Evolutionary conservation across 1,140 invertebrate species (phyloP).

Genomic region (Diachasmimorpha longicaudata): DNA sequence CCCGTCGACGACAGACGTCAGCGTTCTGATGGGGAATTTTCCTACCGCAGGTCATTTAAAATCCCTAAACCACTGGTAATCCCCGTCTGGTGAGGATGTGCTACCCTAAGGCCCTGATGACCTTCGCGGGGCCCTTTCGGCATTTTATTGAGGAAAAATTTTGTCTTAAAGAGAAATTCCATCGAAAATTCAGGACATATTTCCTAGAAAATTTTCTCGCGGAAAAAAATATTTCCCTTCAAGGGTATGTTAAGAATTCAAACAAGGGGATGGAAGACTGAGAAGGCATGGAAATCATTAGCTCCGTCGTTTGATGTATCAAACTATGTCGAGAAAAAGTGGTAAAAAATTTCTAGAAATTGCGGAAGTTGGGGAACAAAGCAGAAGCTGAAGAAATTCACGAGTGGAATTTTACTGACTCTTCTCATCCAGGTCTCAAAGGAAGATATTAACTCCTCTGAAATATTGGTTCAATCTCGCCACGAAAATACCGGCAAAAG

Average conservation of each 20-base stretch:
- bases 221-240: background rate
- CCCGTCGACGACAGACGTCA: no score
- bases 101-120: no score
- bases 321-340: background rate
- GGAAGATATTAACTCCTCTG: background rate
- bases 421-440: background rate
- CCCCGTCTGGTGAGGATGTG: no score
- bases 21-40: no score
- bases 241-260: background rate
- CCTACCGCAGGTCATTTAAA: no score
- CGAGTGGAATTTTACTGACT: no score
- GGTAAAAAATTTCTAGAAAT: background rate
- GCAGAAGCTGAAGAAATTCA: background rate
- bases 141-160: no score
- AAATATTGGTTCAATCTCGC: background rate
- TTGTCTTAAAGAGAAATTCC: no score
- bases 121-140: no score
- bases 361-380: background rate
- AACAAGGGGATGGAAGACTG: background rate
- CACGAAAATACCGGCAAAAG: background rate
- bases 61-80: no score
- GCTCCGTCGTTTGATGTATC: background rate
- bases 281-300: background rate
- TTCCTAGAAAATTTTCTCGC: background rate
- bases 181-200: no score